Conservation (phyloP, 2,113 vertebrate species). For the Chiloscyllium plagiosum region DNA sequence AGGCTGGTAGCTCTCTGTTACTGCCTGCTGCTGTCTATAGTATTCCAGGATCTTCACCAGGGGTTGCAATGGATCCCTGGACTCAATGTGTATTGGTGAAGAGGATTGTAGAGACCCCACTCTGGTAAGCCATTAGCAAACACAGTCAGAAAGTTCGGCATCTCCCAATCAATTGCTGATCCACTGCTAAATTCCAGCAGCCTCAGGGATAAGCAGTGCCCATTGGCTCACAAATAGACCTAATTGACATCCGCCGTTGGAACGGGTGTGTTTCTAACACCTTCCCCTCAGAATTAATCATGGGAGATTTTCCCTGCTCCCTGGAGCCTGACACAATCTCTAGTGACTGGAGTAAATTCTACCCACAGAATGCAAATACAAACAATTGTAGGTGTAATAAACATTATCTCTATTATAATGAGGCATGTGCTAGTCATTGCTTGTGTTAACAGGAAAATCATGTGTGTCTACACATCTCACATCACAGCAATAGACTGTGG, state of each 20-base stretch:
- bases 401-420: not conserved
- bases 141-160: not conserved
- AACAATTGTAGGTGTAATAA: no score
- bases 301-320: not conserved
- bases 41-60: not conserved
- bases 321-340: not conserved
- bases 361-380: not conserved
- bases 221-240: no score
- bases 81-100: not conserved
- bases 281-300: not conserved
- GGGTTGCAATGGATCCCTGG: not conserved
- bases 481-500: not conserved
- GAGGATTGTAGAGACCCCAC: no score
- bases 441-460: not conserved
- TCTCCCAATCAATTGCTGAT: not conserved
- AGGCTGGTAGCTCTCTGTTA: no score
- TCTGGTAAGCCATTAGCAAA: not conserved
- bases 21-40: no score
- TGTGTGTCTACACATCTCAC: not conserved
- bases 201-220: not conserved
- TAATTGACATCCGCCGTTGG: no score
- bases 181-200: no score
- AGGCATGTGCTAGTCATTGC: not conserved
- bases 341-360: not conserved
- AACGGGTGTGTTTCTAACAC: not conserved